These are phyloP conservation scores for Cheilinus undulatus DNA, from an alignment of 2,113 vertebrate genomes.

Conservation along the genomic window DNA sequence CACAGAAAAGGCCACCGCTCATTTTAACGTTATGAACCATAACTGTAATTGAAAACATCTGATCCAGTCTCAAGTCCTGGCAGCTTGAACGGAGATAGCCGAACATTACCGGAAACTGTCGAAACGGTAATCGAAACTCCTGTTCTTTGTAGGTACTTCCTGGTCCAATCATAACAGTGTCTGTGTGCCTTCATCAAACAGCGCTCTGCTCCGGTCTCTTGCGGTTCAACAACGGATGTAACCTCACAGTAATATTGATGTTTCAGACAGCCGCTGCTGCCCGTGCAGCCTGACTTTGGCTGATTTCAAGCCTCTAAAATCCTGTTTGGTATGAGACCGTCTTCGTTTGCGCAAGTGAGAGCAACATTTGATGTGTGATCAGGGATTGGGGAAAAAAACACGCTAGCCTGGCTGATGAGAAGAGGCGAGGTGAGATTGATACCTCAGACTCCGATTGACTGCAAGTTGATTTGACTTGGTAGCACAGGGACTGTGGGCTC, in stretches of 20 bases:
- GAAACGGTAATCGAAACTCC: conserved; percentile 56
- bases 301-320: conserved; percentile 43
- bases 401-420: conserved; percentile 65
- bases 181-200: conserved; percentile 30
- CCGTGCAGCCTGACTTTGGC: conserved; percentile 24
- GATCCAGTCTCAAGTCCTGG: conserved; percentile 13
- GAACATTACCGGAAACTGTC: conserved; percentile 57
- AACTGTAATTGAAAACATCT: conserved; percentile 2
- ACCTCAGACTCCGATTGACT: conserved; percentile 48
- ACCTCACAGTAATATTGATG: conserved; percentile 44
- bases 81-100: conserved; percentile 25
- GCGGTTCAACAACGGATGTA: conserved; percentile 59
- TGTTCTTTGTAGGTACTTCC: conserved; percentile 65
- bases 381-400: conserved; percentile 64
- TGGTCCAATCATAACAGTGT: conserved; percentile 54
- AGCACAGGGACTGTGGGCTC: conserved; percentile 57
- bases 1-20: too few relatives aligned
- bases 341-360: conserved; percentile 51
- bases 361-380: conserved; percentile 32
- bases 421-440: conserved; percentile 51
- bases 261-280: conserved; percentile 61
- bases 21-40: not conserved
- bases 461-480: conserved; percentile 66
- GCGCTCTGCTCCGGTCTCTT: conserved; percentile 29
- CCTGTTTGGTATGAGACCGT: conserved; percentile 13